Base-by-base conservation (phyloP, 2,888 invertebrate genomes). In the Galeopsomyia nigrocyanea region DNA sequence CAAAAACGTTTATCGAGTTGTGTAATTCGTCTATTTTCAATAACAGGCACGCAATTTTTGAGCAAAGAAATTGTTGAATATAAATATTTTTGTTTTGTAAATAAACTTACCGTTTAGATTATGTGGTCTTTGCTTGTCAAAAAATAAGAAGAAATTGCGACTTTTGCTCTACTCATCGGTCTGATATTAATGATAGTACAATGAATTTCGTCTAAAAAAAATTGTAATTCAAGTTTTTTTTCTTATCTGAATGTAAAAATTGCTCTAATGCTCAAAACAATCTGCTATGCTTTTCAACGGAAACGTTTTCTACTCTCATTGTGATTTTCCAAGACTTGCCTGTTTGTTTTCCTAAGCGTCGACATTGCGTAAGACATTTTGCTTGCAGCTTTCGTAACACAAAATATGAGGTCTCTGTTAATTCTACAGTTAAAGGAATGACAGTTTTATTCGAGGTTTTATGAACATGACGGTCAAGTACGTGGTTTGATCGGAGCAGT, bases 111-210 rank as follows among this genome's bases (percentile, higher is more conserved):
- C 64, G 58, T 75, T 68, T 75, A 49, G 53, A 71, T 57, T 5
- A 3, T 21, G 17, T 67, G 62, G 51, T 61, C 50, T 60, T 74
- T 68, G 47, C 51, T 67, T 50, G 51, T 66, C 50, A 31, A 51
- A 65, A 75, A 62, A 31, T 71, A n/a, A n/a, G 65, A 62, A 74
- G 64, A 31, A 65, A 76, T 78, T 65, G 76, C 72, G 46, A 78
- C 71, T 78, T 69, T 76, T 77, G 71, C 79, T 78, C 76, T 79
- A 77, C 78, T 80, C 78, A 73, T 78, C 78, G 78, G 76, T 77
- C 77, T 71, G 70, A 76, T 78, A 77, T 73, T 75, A 71, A 74
- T 72, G 76, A 39, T 53, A 73, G 74, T 68, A 74, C 73, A 50
- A 58, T 66, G 50, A 31, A 19, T 46, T 64, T 26, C 22, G 22